Base-by-base conservation (phyloP, 2,797 vertebrate genomes). In the Pseudomugil gertrudae region DNA sequence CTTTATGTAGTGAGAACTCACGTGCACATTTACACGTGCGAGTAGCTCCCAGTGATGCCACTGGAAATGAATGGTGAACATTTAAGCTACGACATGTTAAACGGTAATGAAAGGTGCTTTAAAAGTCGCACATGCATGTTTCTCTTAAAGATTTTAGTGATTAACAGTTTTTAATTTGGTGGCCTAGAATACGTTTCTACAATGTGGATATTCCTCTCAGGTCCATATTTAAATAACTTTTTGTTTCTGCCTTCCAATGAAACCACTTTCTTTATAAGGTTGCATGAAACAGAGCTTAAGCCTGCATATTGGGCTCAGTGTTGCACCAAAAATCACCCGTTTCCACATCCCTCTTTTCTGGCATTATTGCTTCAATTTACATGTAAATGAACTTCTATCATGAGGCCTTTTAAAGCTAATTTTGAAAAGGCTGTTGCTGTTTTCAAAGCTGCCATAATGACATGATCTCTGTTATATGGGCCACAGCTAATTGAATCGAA, bases 371-470 rank as follows among this genome's bases (percentile, higher is more conserved):
- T 88, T 86, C 83, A 83, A 92, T 89, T 84, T 89, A 89, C 85
- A 90, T 91, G 85, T 88, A 87, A 92, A 90, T 91, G 9, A 66
- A 75, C 65, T 69, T 63, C 61, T 50, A 81, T 83, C 73, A 69
- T 73, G 52, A 66, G 47, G 35, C n/a, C 43, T 64, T 77, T 82
- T 69, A 58, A 58, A 61, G 17, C 14, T 47, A 19, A 43, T 63
- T 81, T 69, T 10, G 5, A 62, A 73, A 76, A 48, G 59, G 11
- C 54, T 47, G 33, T 58, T 43, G 33, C 40, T 14, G 38, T 81
- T 68, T 82, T 78, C 60, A 77, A 64, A 72, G 55, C 59, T 63
- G 43, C n/a, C 52, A 30, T 53, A 69, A 66, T 53, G 45, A 67
- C 68, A 64, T 53, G 67, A 76, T 76, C 68, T 59, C 3, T 13